Evolutionary conservation across 2,797 vertebrate genomes (phyloP).

Genomic region (Stomatorhinus walkeri): DNA sequence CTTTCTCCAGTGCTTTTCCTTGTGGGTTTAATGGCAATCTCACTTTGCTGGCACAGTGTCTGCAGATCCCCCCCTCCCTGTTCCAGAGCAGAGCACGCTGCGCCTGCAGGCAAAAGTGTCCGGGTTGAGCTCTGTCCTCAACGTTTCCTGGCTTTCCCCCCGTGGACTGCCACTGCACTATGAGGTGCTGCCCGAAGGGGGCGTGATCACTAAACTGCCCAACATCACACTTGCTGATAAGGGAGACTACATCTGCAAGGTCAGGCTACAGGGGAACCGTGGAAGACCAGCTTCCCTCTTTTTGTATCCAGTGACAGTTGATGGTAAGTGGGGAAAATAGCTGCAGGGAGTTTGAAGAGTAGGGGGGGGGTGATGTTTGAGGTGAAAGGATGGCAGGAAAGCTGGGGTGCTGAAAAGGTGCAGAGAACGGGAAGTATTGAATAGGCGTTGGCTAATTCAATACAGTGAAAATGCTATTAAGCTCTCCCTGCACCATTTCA

Average conservation of each 20-base stretch:
- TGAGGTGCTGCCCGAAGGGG: slow-evolving; percentile 24
- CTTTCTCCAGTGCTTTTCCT: neutral
- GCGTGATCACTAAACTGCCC: slow-evolving; percentile 54
- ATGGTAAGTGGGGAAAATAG: slow-evolving; percentile 45
- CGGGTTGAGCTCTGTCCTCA: slow-evolving; percentile 27
- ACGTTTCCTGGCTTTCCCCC: slow-evolving; percentile 54
- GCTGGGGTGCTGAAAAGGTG: neutral
- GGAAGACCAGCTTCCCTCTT: slow-evolving; percentile 33
- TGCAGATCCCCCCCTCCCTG: slow-evolving; percentile 35
- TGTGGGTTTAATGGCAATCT: neutral
- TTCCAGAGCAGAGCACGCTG: slow-evolving; percentile 47
- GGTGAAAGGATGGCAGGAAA: neutral
- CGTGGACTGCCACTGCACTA: slow-evolving; percentile 38
- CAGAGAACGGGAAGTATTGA: neutral
- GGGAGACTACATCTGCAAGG: slow-evolving; percentile 51
- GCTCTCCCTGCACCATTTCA: neutral
- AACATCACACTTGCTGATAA: slow-evolving; percentile 36
- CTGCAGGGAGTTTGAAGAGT: neutral
- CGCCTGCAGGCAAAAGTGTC: slow-evolving; percentile 46
- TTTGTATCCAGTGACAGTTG: slow-evolving; percentile 42
- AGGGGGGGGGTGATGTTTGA: slow-evolving; percentile 24
- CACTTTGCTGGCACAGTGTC: slow-evolving; percentile 42
- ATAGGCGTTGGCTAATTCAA: neutral
- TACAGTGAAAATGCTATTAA: neutral
- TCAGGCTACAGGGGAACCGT: slow-evolving; percentile 36